phyloP scores from a whole-genome alignment of 2,113 vertebrate species.

The Pterocles orientalis region DNA sequence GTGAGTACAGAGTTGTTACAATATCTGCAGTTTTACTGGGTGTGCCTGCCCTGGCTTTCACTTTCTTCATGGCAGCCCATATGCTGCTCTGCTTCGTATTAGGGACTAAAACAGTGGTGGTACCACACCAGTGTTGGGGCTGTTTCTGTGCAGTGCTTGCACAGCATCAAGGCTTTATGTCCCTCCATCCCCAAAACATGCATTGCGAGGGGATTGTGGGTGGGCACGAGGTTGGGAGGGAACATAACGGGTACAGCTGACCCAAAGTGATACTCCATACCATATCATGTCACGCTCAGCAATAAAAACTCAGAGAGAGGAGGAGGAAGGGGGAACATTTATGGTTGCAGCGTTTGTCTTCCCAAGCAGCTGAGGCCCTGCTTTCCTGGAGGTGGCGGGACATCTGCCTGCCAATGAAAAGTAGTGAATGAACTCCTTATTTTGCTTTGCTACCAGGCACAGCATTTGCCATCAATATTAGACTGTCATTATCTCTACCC shows the following conservation, averaged over 20 bases:
- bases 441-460: neutral
- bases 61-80: neutral
- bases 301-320: neutral
- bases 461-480: neutral
- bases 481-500: neutral
- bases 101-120: neutral
- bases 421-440: neutral
- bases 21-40: neutral
- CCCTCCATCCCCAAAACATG: neutral
- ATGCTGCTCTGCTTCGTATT: neutral
- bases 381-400: neutral
- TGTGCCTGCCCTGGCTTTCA: neutral
- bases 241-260: accelerated
- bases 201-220: neutral
- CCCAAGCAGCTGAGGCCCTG: neutral
- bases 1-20: neutral
- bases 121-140: neutral
- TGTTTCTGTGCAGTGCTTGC: neutral
- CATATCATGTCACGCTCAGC: neutral
- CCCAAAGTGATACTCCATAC: neutral
- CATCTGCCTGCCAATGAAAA: neutral
- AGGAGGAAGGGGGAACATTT: neutral
- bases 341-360: neutral
- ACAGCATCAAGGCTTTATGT: neutral
- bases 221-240: neutral